phyloP scores from a whole-genome alignment of 2,797 vertebrate genomes.

The Synanceia verrucosa region DNA sequence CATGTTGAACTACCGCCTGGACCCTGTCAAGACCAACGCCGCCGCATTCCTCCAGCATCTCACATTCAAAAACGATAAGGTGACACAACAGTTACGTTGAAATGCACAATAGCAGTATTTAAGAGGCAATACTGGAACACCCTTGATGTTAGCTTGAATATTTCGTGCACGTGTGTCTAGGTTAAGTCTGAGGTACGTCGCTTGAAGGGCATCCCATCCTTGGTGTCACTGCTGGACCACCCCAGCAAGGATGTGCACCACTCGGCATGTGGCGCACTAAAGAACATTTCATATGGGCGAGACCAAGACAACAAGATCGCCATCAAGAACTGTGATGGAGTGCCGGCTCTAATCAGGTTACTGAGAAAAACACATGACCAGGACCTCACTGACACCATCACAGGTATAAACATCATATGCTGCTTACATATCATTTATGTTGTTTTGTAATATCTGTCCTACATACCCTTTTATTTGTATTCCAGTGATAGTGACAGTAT shows the following conservation, averaged over 20 bases:
- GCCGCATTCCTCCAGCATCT: slow-evolving; percentile 97
- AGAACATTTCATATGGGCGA: slow-evolving; percentile 96
- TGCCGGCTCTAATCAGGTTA: slow-evolving; percentile 90
- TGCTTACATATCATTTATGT: not conserved
- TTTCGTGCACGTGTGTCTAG: slow-evolving; percentile 46
- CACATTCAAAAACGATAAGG: slow-evolving; percentile 97
- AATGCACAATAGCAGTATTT: not conserved
- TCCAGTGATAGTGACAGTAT: not conserved
- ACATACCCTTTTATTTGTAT: too few relatives aligned
- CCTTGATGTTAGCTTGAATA: not conserved
- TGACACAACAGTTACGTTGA: slow-evolving; percentile 40
- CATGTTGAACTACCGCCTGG: slow-evolving; percentile 95
- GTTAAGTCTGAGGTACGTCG: slow-evolving; percentile 85
- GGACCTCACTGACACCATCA: slow-evolving; percentile 96
- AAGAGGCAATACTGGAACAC: not conserved
- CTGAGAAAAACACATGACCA: slow-evolving; percentile 92
- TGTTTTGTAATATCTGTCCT: not conserved
- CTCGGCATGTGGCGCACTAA: slow-evolving; percentile 94
- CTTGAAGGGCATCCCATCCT: slow-evolving; percentile 92
- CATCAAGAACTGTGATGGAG: slow-evolving; percentile 97
- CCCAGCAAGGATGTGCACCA: slow-evolving; percentile 96
- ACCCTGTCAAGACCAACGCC: slow-evolving; percentile 94
- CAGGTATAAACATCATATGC: slow-evolving; percentile 79
- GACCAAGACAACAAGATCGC: slow-evolving; percentile 98
- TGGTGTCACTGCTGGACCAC: slow-evolving; percentile 94